These are phyloP conservation scores for Ischnura elegans DNA, from an alignment of 2,888 invertebrate genomes.

Conservation along the genomic window DNA sequence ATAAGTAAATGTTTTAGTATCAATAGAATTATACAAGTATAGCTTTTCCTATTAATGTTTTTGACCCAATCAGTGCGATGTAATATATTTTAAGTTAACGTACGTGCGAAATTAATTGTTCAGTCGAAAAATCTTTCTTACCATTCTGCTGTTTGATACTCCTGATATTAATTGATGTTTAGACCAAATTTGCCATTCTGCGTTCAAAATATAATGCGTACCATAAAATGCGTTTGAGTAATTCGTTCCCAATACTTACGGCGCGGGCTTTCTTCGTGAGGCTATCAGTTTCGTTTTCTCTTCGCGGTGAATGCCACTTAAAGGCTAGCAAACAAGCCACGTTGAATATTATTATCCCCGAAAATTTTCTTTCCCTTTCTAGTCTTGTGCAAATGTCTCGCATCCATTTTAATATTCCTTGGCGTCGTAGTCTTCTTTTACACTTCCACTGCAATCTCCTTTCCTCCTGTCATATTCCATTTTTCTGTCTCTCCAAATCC, in stretches of 20 bases:
- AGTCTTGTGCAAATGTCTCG: constrained; percentile 9
- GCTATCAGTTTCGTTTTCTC: neutral
- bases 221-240: neutral
- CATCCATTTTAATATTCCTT: constrained; percentile 40
- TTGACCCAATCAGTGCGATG: too few relatives aligned
- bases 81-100: too few relatives aligned
- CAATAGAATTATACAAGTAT: too few relatives aligned
- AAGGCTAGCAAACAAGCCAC: neutral
- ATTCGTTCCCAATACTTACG: too few relatives aligned
- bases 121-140: too few relatives aligned
- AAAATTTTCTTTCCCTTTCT: neutral
- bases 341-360: neutral
- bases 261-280: neutral
- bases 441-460: neutral
- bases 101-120: too few relatives aligned
- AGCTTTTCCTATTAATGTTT: too few relatives aligned
- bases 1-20: too few relatives aligned
- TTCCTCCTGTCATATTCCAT: neutral
- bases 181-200: too few relatives aligned
- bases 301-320: neutral
- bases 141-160: too few relatives aligned
- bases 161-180: too few relatives aligned
- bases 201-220: too few relatives aligned
- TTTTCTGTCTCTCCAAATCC: neutral
- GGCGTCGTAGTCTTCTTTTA: neutral